These are phyloP conservation scores for Oxytorus armatus DNA, from an alignment of 2,888 invertebrate species.

Conservation along the genomic window DNA sequence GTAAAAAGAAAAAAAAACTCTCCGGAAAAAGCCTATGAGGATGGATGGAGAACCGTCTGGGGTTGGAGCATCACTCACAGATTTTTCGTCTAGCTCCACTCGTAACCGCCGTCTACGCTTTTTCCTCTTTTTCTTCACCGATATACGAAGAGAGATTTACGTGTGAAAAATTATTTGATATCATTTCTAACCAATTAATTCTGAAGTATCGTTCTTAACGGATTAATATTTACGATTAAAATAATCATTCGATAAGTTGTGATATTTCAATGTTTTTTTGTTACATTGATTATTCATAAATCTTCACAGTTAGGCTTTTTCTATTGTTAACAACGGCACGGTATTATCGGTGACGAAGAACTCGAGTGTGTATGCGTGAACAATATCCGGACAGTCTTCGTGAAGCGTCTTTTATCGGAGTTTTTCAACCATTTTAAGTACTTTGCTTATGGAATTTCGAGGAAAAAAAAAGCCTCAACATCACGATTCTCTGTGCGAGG, in stretches of 20 bases:
- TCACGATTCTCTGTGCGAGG: not conserved
- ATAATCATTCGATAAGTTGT: too few relatives aligned
- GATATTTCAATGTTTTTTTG: too few relatives aligned
- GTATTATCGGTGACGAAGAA: too few relatives aligned
- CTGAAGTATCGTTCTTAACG: not conserved
- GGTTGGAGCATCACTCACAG: not conserved
- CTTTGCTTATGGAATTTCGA: not conserved
- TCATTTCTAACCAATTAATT: not conserved
- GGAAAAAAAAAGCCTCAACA: not conserved
- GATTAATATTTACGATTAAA: too few relatives aligned
- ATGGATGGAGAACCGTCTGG: slow-evolving; percentile 11
- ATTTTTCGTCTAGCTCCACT: not conserved
- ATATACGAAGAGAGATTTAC: not conserved
- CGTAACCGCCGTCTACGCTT: not conserved
- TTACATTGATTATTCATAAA: too few relatives aligned
- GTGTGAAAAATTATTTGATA: not conserved
- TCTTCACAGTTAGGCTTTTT: too few relatives aligned
- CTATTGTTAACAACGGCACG: too few relatives aligned
- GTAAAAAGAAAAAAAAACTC: slow-evolving; percentile 8
- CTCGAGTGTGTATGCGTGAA: not conserved
- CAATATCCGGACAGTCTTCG: not conserved
- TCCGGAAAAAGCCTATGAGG: slow-evolving; percentile 22
- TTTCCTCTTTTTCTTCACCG: too few relatives aligned
- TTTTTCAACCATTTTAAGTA: not conserved
- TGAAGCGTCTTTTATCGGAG: not conserved